phyloP scores from a whole-genome alignment of 2,888 invertebrate genomes.

The Malachius bipustulatus region DNA sequence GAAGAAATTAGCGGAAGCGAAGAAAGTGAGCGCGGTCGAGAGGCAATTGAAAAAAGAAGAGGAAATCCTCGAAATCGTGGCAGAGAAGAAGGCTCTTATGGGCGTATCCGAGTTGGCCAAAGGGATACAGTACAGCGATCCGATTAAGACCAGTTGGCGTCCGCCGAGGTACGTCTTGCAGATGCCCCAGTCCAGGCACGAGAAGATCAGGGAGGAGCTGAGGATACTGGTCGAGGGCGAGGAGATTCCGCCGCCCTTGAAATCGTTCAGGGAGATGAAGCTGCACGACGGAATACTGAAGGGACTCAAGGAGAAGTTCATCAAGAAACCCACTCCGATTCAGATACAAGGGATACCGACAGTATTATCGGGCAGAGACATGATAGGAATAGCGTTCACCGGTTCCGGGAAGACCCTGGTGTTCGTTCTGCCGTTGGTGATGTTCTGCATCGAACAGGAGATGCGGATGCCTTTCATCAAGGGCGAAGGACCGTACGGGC shows the following conservation, averaged over 20 bases:
- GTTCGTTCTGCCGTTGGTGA: conserved; percentile 88
- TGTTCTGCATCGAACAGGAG: conserved; percentile 97
- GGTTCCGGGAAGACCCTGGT: conserved; percentile 98
- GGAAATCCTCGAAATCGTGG: conserved; percentile 92
- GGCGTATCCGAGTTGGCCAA: conserved; percentile 97
- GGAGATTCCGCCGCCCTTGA: conserved; percentile 81
- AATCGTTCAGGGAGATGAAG: conserved; percentile 89
- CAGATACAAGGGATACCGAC: conserved; percentile 97
- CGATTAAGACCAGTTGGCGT: conserved; percentile 91
- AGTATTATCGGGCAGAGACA: conserved; percentile 89
- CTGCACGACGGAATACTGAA: conserved; percentile 78
- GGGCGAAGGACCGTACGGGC: conserved; percentile 66
- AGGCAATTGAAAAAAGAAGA: conserved; percentile 92
- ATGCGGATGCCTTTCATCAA: conserved; percentile 75
- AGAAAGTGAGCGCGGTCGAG: conserved; percentile 87
- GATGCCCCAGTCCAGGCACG: conserved; percentile 58
- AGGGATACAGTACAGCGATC: conserved; percentile 93
- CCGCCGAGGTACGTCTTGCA: conserved; percentile 69
- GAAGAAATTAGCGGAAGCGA: conserved; percentile 83
- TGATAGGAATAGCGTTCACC: conserved; percentile 99
- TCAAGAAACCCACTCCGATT: conserved; percentile 88
- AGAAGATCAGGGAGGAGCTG: conserved; percentile 64
- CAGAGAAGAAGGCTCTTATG: conserved; percentile 94
- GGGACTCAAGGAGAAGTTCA: conserved; percentile 77
- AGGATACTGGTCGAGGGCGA: conserved; percentile 92